Evolutionary conservation across 2,797 vertebrate species (phyloP).

Genomic region (Peromyscus aztecus): DNA sequence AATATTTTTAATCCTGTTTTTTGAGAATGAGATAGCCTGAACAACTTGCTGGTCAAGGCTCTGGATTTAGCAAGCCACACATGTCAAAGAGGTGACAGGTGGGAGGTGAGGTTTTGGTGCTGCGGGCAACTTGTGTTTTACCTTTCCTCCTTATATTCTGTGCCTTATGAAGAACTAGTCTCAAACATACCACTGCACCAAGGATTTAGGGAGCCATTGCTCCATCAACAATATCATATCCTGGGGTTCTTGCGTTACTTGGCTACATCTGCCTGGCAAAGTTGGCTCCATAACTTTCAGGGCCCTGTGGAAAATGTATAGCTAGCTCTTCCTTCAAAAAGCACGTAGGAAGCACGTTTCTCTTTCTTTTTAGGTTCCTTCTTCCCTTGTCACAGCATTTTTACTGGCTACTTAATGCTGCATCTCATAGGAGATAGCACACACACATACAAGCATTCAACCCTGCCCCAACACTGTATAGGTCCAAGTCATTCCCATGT

Average conservation of each 20-base stretch:
- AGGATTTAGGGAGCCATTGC: not conserved
- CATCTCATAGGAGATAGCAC: not conserved
- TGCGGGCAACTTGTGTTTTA: not conserved
- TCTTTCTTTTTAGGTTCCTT: not conserved
- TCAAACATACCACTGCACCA: accelerated
- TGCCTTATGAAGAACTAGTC: not conserved
- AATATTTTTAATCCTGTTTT: not conserved
- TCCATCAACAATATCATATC: accelerated
- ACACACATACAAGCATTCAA: accelerated
- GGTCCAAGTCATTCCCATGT: not conserved
- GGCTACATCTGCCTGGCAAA: too few species aligned
- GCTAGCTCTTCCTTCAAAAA: not conserved
- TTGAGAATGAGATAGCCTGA: not conserved
- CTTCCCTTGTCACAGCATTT: not conserved
- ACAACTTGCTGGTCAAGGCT: not conserved
- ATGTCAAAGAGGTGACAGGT: not conserved
- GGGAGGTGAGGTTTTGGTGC: not conserved
- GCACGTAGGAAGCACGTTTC: not conserved
- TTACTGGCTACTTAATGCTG: not conserved
- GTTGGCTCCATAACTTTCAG: accelerated
- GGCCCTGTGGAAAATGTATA: not conserved
- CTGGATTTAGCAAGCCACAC: not conserved
- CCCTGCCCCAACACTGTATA: accelerated
- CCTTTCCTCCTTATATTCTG: not conserved
- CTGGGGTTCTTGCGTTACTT: accelerated